phyloP scores from a whole-genome alignment of 2,888 invertebrate genomes.

The Catocala fraxini region DNA sequence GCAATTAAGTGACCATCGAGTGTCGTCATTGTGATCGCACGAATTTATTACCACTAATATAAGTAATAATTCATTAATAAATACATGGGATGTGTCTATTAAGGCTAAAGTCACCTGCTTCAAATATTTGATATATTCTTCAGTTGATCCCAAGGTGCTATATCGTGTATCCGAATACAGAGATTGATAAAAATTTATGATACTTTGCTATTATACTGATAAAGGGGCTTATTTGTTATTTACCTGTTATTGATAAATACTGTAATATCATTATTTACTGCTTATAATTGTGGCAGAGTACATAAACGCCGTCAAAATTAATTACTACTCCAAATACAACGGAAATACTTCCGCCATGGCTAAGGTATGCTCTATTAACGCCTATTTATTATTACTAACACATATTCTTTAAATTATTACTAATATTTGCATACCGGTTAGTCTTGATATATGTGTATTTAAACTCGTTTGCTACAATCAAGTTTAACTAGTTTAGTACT shows the following conservation, averaged over 20 bases:
- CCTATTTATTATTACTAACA: constrained; percentile 42
- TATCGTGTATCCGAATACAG: constrained; percentile 23
- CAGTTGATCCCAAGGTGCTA: neutral
- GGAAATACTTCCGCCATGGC: constrained; percentile 90
- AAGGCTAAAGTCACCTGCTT: no score
- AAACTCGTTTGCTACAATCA: neutral
- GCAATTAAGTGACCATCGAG: no score
- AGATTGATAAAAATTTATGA: constrained; percentile 31
- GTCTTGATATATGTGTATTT: neutral
- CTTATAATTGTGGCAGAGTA: constrained; percentile 31
- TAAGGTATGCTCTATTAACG: constrained; percentile 83
- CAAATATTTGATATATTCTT: no score
- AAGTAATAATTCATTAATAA: no score
- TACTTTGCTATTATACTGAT: constrained; percentile 48
- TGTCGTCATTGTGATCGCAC: no score
- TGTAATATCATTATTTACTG: neutral
- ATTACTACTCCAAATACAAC: constrained; percentile 90
- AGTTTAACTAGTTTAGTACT: constrained; percentile 1
- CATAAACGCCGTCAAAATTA: constrained; percentile 86
- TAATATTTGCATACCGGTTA: constrained; percentile 18
- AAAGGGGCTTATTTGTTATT: constrained; percentile 37
- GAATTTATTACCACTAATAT: no score
- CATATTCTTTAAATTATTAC: neutral
- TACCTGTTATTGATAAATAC: neutral
- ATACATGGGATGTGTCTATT: no score